Evolutionary conservation across 2,113 vertebrate species (phyloP).

Genomic region (Chaetura pelagica): DNA sequence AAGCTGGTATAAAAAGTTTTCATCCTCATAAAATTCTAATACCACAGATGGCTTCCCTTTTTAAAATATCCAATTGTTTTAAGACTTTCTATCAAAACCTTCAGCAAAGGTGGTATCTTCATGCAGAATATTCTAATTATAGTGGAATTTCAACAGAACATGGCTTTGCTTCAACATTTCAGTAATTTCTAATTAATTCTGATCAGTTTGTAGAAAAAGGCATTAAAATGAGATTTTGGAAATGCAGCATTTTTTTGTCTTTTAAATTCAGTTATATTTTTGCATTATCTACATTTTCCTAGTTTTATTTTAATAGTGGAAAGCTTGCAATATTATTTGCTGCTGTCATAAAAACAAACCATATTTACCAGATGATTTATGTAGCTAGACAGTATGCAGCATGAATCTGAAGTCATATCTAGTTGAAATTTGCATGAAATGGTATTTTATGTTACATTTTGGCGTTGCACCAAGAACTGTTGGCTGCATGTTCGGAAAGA

Average conservation of each 20-base stretch:
- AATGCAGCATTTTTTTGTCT: background rate
- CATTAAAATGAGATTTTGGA: background rate
- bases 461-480: background rate
- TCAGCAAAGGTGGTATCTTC: background rate
- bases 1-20: background rate
- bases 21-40: background rate
- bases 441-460: background rate
- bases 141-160: background rate
- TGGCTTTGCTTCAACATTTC: background rate
- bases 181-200: background rate
- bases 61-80: background rate
- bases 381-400: background rate
- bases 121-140: background rate
- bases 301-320: background rate
- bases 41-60: background rate
- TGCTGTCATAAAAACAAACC: background rate
- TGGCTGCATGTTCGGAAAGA: background rate
- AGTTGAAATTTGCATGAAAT: background rate
- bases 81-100: background rate
- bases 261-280: background rate
- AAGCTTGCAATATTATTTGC: constrained; percentile 12
- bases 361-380: background rate
- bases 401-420: background rate
- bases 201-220: background rate
- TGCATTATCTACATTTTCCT: background rate